A percentile compares a stretch with the other conserved stretches of the same genome.
Conservation (phyloP, 1,140 invertebrate genomes). For the Adelges cooleyi region DNA sequence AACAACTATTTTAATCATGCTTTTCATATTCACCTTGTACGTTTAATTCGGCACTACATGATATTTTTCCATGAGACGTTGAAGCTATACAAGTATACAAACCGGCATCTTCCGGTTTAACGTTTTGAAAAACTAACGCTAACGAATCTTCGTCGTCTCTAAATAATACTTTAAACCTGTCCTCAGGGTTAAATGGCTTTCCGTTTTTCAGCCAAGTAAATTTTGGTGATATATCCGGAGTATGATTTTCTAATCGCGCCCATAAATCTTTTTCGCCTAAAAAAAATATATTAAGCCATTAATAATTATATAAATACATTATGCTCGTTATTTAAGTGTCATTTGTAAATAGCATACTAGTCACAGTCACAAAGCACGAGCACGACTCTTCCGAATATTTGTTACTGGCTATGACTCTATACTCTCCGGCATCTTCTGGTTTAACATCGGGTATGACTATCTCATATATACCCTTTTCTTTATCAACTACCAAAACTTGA, state of each 20-base stretch:
- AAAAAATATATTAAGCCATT: conserved; percentile 26
- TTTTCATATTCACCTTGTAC: conserved; percentile 66
- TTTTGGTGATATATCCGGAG: conserved; percentile 60
- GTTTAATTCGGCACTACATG: conserved; percentile 83
- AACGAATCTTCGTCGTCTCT: conserved; percentile 83
- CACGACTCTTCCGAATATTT: conserved; percentile 63
- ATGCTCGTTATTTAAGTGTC: too few species aligned
- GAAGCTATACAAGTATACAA: conserved; percentile 90
- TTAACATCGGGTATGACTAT: conserved; percentile 75
- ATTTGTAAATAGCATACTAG: conserved; percentile 43
- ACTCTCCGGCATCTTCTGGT: conserved; percentile 70
- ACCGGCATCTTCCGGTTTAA: conserved; percentile 84
- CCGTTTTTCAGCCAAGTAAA: conserved; percentile 89
- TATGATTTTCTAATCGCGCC: conserved; percentile 44
- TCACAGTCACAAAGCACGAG: conserved; percentile 65
- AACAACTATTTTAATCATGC: too few species aligned
- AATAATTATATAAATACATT: background rate
- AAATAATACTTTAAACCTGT: conserved; percentile 85
- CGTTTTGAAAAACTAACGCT: conserved; percentile 83
- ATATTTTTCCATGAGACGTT: conserved; percentile 81
- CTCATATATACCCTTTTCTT: conserved; percentile 73
- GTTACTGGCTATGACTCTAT: conserved; percentile 79
- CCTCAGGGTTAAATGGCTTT: conserved; percentile 75
- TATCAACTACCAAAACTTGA: conserved; percentile 58
- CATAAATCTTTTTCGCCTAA: conserved; percentile 70